phyloP scores from a whole-genome alignment of 2,113 vertebrate species.

The Rafetus swinhoei region DNA sequence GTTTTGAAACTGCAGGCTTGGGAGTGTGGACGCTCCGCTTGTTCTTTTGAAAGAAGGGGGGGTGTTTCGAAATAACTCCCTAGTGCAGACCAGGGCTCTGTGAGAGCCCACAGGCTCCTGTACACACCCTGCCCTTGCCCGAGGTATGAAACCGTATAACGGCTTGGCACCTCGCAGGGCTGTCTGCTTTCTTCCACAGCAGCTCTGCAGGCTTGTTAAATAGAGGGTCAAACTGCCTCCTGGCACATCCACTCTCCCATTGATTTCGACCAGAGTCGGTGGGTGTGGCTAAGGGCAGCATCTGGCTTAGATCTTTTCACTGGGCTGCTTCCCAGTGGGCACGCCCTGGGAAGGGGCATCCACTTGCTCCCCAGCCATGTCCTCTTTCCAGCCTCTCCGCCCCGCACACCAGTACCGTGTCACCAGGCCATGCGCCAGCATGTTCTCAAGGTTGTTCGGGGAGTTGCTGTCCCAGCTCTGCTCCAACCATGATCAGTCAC shows the following conservation, averaged over 20 bases:
- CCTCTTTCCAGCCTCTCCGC: neutral
- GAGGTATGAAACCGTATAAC: neutral
- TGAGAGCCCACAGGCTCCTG: neutral
- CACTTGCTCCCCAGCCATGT: neutral
- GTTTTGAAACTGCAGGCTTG: too few species aligned
- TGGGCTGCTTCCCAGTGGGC: neutral
- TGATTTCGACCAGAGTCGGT: neutral
- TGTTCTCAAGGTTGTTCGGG: neutral
- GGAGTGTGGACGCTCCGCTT: too few species aligned
- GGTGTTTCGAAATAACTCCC: too few species aligned
- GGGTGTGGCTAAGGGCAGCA: neutral
- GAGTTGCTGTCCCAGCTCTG: neutral
- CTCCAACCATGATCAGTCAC: neutral
- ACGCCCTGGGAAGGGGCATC: neutral
- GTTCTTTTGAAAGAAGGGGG: too few species aligned
- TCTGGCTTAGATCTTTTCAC: neutral
- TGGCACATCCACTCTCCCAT: too few species aligned
- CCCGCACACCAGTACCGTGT: neutral
- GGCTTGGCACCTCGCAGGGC: neutral
- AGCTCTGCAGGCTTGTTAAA: neutral
- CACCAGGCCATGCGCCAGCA: neutral
- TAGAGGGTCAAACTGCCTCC: neutral
- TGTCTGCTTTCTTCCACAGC: too few species aligned
- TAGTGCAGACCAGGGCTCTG: too few species aligned
- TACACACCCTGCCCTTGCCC: neutral